Evolutionary conservation across 2,113 vertebrate species (phyloP), one percentile per base, ranked within the genome.

Genomic region (Mobula birostris): DNA sequence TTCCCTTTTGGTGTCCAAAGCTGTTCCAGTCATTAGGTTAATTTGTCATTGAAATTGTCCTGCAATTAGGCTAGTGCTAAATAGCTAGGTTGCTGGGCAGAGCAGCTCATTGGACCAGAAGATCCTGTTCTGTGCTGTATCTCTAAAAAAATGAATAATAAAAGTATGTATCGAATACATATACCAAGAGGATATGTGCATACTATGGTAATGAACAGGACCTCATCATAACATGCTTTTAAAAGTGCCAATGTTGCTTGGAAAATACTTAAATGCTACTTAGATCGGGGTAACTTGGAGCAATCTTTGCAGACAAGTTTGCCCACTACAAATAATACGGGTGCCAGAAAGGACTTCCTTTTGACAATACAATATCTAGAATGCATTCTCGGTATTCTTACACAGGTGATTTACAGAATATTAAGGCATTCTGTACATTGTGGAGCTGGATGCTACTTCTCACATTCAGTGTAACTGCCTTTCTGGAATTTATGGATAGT

Each of bases 401-500:
- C 66, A 70, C 19, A 2, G 9, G 68, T 6, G n/a, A 36, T 7
- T 70, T 91, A 63, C 66, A 91, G 88, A 70, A n/a, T 40, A 36
- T 70, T 70, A 66, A 91, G 68, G 63, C 61, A 91, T 48, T 72
- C 90, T 93, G 32, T 48, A 68, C 68, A 93, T 48, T 74, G 68
- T 14, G 70, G 2, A 48, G 66, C 36, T 74, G 27, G 66, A 48
- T 93, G 19, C 90, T 48, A 70, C n/a, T 40, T 40, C 88, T 21
- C 40, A n/a, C 88, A 70, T 91, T 40, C 90, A 70, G 90, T 72
- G 68, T 40, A 36, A 24, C 83, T 92, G 32, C 9, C 66, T 93
- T 93, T 72, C 68, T 48, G 72, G 68, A 93, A 93, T 72, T 93
- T 93, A 93, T 74, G 68, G 68, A 32, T 48, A 40, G 40, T 68